Conservation (phyloP, 2,888 invertebrate species). For the Caenorhabditis japonica region DNA sequence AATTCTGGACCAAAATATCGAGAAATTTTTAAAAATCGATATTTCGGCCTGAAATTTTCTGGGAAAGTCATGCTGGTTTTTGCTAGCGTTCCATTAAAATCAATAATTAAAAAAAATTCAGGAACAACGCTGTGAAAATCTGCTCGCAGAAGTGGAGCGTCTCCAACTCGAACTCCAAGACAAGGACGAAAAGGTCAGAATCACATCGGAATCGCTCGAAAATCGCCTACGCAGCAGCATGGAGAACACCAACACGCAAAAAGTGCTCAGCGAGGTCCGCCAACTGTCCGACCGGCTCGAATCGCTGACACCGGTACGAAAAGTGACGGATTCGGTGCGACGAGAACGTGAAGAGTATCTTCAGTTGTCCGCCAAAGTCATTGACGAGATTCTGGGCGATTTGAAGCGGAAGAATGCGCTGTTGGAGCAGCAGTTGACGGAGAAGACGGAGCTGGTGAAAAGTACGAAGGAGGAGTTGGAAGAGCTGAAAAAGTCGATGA, state of each 20-base stretch:
- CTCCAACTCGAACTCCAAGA: not conserved
- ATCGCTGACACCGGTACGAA: conserved; percentile 34
- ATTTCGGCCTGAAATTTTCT: too few species aligned
- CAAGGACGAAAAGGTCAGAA: not conserved
- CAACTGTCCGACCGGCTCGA: conserved; percentile 28
- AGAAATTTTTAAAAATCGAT: too few species aligned
- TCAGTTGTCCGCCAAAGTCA: conserved; percentile 35
- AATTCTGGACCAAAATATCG: too few species aligned
- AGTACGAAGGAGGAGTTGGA: conserved; percentile 70
- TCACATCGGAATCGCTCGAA: conserved; percentile 1
- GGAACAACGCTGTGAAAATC: not conserved
- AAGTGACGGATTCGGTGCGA: not conserved
- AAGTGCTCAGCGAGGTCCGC: conserved; percentile 35
- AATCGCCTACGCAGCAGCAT: not conserved
- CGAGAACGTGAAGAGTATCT: conserved; percentile 25
- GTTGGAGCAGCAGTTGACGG: conserved; percentile 22
- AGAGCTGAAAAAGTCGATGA: conserved; percentile 82
- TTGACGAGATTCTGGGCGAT: conserved; percentile 32
- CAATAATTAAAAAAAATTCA: not conserved
- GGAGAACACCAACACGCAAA: conserved; percentile 16
- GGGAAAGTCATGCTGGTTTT: too few species aligned
- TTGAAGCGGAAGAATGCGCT: conserved; percentile 19
- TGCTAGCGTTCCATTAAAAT: too few species aligned
- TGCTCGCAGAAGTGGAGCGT: too few species aligned
- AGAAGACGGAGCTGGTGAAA: conserved; percentile 24